A percentile compares a stretch with the other conserved stretches of the same genome.
phyloP scores from a whole-genome alignment of 2,888 invertebrate species.

The Cynaeus angustus region DNA sequence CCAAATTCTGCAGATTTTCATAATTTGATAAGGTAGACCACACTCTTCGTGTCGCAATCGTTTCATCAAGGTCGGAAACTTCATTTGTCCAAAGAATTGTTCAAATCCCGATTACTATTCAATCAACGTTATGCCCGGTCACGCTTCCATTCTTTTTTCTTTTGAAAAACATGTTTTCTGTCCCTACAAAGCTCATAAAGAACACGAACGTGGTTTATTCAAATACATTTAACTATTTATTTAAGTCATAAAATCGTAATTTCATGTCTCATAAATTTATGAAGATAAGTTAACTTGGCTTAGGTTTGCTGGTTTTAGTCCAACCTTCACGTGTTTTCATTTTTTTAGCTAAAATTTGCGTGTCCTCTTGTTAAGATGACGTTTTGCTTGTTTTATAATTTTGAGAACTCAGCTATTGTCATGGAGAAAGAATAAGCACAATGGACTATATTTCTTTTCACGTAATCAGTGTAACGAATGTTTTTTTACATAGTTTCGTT shows the following conservation, averaged over 20 bases:
- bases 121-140: constrained; percentile 21
- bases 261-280: constrained; percentile 2
- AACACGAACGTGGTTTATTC: not conserved
- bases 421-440: not conserved
- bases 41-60: constrained; percentile 16
- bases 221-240: not conserved
- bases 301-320: not conserved
- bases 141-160: constrained; percentile 13
- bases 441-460: constrained; percentile 18
- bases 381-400: not conserved
- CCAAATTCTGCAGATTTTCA: constrained; percentile 14
- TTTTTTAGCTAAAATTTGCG: not conserved
- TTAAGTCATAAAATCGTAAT: constrained; percentile 11
- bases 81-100: constrained; percentile 21
- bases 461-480: not conserved
- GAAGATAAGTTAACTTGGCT: constrained; percentile 10
- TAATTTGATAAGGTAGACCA: constrained; percentile 33
- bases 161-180: constrained; percentile 7
- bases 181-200: not conserved
- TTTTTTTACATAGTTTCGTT: too few relatives aligned
- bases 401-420: not conserved
- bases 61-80: constrained; percentile 14
- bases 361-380: too few relatives aligned
- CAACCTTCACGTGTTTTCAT: not conserved
- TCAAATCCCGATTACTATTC: constrained; percentile 17